A percentile compares a stretch with the other conserved stretches of the same genome.
These are phyloP conservation scores for Spisula solida DNA, from an alignment of 2,888 invertebrate species.

Conservation along the genomic window DNA sequence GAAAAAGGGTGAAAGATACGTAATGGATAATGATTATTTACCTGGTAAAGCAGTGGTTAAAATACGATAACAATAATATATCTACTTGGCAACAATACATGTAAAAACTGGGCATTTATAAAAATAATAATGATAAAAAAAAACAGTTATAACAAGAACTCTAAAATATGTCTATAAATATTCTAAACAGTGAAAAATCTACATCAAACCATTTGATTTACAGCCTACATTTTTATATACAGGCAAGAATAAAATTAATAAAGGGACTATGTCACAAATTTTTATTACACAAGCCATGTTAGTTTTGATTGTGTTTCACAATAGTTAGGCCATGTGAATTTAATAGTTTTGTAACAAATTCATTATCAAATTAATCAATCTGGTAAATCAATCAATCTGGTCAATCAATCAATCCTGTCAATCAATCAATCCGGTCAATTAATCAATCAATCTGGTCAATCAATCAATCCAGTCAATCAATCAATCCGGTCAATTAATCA, in stretches of 20 bases:
- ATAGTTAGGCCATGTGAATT: no score
- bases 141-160: conserved; percentile 26
- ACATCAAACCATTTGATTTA: conserved; percentile 31
- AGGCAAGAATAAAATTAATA: neutral
- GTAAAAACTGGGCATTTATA: conserved; percentile 5
- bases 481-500: no score
- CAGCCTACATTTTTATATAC: conserved; percentile 8
- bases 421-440: no score
- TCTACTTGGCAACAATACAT: conserved; percentile 24
- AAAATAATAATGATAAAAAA: conserved; percentile 28
- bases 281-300: no score
- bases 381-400: no score
- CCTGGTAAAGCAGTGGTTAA: neutral
- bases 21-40: neutral
- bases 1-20: neutral
- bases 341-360: no score
- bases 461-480: no score
- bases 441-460: no score
- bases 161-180: conserved; percentile 37
- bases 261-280: neutral
- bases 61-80: conserved; percentile 3
- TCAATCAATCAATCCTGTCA: no score
- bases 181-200: conserved; percentile 37
- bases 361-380: no score
- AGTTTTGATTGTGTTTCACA: no score